These are phyloP conservation scores for Papilio helenus DNA, from an alignment of 1,140 invertebrate species.

Conservation along the genomic window DNA sequence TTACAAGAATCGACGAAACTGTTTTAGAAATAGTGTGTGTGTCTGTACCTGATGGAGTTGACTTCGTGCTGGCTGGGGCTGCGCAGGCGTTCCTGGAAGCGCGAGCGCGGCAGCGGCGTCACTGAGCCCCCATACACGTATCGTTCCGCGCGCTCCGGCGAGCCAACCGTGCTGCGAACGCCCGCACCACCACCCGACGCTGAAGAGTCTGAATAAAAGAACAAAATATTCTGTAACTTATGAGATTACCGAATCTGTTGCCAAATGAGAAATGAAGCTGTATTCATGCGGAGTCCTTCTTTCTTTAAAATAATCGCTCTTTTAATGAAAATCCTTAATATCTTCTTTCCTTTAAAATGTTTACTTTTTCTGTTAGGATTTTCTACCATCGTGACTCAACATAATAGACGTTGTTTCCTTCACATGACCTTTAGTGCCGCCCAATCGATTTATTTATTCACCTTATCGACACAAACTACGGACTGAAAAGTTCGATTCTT, in stretches of 20 bases:
- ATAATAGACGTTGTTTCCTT: background rate
- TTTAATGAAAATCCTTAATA: too few relatives aligned
- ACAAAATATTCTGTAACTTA: background rate
- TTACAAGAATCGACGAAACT: background rate
- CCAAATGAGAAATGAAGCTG: background rate
- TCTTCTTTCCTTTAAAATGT: too few relatives aligned
- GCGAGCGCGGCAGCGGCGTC: slow-evolving; percentile 78
- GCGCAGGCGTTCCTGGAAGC: slow-evolving; percentile 76
- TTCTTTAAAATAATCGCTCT: background rate
- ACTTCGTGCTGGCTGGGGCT: slow-evolving; percentile 68
- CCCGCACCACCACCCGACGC: slow-evolving; percentile 38
- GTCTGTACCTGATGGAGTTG: slow-evolving; percentile 64
- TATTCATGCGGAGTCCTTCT: background rate
- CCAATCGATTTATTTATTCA: slow-evolving; percentile 3
- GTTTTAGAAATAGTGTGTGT: background rate
- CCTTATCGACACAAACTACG: background rate
- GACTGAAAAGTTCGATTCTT: background rate
- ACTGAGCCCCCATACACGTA: slow-evolving; percentile 82
- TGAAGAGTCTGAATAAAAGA: slow-evolving; percentile 57
- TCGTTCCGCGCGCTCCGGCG: slow-evolving; percentile 67
- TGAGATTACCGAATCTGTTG: too few relatives aligned
- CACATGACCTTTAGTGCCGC: background rate
- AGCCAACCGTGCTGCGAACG: slow-evolving; percentile 61
- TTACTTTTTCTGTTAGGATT: background rate
- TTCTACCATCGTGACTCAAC: background rate